These are phyloP conservation scores for Sarcophaga subvicina DNA, from an alignment of 2,888 invertebrate genomes.

Conservation along the genomic window DNA sequence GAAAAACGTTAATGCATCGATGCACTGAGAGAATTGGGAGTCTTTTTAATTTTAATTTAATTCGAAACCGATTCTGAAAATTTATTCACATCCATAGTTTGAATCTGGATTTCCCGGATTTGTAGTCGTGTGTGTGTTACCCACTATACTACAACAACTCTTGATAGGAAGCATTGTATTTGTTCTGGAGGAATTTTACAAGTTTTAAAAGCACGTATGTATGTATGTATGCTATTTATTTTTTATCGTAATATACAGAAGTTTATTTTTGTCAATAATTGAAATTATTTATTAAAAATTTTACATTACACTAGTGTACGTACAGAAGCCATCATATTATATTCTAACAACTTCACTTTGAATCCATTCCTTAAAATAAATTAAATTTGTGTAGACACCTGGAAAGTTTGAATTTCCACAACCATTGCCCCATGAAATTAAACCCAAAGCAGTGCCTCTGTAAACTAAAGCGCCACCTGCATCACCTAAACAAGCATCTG, in stretches of 20 bases:
- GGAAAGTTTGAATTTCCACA: slow-evolving; percentile 71
- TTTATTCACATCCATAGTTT: no score
- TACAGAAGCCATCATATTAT: neutral
- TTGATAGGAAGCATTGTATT: no score
- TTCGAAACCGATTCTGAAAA: no score
- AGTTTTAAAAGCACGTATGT: no score
- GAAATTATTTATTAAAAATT: neutral
- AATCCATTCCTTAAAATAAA: slow-evolving; percentile 43
- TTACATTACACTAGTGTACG: neutral
- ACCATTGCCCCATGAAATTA: slow-evolving; percentile 78
- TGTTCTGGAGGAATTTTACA: no score
- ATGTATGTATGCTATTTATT: no score
- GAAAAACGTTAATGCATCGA: no score
- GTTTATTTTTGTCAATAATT: neutral
- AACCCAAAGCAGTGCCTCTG: slow-evolving; percentile 73
- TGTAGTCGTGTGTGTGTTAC: no score
- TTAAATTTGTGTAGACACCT: slow-evolving; percentile 57
- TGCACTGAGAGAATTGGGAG: no score
- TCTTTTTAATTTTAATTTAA: no score
- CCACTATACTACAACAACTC: no score
- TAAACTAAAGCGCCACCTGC: slow-evolving; percentile 77
- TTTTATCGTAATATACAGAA: neutral
- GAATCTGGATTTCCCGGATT: no score
- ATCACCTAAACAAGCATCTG: slow-evolving; percentile 79
- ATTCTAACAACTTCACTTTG: slow-evolving; percentile 25